Evolutionary conservation across 2,888 invertebrate genomes (phyloP), one percentile per base, ranked within the genome.

Genomic region (Plagodis dolabraria): DNA sequence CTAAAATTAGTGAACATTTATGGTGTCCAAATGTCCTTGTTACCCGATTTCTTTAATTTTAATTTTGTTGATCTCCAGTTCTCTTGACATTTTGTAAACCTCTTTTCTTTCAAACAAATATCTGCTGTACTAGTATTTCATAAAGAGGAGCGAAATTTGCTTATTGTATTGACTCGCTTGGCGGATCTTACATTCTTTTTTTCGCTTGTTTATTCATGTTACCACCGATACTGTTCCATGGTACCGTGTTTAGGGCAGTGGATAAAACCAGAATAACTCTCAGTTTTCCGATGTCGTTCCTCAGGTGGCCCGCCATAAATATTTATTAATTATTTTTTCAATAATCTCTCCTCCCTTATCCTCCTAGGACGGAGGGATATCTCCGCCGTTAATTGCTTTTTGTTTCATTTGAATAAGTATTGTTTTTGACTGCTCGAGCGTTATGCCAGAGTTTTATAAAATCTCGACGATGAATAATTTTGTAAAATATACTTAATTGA

Each of bases 291-390:
- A 80, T 81, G 85, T 82, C 83, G 87, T 78, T 87, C 80, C 91
- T 91, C 91, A 92, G 92, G 91, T 92, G 92, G 90, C 89, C 71
- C 75, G 84, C 84, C 89, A 92, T 92, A 92, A 92, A 92, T 92
- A 92, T 92, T 92, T 92, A 92, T 92, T 92, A 92, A 92, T 92
- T 92, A 91, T 92, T 92, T 92, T 92, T 92, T 92, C 92, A 92
- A 92, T 92, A 92, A 92, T 90, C 92, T 92, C 89, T 85, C 85
- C 83, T 83, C 85, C 84, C 80, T 85, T 85, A 85, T 87, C 86
- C 89, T 87, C 87, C 65, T 74, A 85, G 89, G 86, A 87, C 71
- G 86, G 89, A 88, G 92, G 92, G 89, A 88, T 89, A 89, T 87
- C 87, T 89, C 85, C 85, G 69, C 77, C 85, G 92, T 91, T 92